Percentiles rank a stretch among this genome's conserved stretches.
These are phyloP conservation scores for Gymnocheta viridis DNA, from an alignment of 2,888 invertebrate genomes.

Conservation along the genomic window DNA sequence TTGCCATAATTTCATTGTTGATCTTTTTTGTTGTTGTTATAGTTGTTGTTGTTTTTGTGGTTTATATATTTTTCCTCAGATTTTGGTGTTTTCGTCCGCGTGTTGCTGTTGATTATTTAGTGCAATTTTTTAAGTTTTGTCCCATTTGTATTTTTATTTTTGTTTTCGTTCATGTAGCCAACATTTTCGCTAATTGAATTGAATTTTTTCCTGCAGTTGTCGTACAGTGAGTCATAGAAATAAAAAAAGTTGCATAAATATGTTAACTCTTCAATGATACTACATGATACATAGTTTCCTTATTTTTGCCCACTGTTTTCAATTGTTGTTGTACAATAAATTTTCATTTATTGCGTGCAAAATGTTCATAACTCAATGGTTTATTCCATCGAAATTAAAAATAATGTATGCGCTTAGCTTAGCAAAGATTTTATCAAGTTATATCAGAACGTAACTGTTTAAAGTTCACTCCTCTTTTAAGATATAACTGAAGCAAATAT, in stretches of 20 bases:
- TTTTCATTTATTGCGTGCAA: constrained; percentile 64
- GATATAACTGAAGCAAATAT: too few relatives aligned
- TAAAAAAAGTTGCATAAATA: neutral
- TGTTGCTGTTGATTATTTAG: constrained; percentile 65
- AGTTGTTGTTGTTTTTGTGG: neutral
- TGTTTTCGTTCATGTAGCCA: constrained; percentile 45
- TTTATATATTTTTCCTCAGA: neutral
- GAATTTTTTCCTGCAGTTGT: constrained; percentile 58
- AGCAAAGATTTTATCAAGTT: constrained; percentile 10
- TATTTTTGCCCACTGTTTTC: constrained; percentile 41
- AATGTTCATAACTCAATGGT: constrained; percentile 58
- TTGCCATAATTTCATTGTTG: constrained; percentile 69
- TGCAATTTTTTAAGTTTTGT: constrained; percentile 21
- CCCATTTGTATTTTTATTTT: constrained; percentile 15
- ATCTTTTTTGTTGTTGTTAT: constrained; percentile 43
- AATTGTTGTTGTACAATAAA: constrained; percentile 50
- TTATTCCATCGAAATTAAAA: constrained; percentile 44
- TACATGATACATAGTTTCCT: neutral
- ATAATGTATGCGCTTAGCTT: constrained; percentile 45
- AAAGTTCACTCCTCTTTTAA: neutral
- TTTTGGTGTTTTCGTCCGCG: constrained; percentile 54
- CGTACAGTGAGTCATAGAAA: constrained; percentile 41
- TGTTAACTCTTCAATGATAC: neutral
- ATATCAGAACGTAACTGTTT: neutral
- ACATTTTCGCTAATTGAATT: constrained; percentile 72